Evolutionary conservation across 2,888 invertebrate genomes (phyloP).

Genomic region (Tenthredo mesomela): DNA sequence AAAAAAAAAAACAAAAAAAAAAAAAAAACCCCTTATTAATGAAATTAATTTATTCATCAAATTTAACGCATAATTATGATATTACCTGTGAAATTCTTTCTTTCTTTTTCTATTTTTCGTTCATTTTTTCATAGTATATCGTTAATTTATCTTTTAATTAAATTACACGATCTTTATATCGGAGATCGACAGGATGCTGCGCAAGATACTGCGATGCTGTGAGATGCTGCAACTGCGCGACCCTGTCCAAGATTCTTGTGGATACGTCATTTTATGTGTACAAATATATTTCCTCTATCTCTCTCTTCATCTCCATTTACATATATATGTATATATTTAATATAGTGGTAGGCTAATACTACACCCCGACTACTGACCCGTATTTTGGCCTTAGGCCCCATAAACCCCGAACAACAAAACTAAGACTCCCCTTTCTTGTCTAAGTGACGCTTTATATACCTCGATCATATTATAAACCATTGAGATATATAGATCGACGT

Average conservation of each 20-base stretch:
- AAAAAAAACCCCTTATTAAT: no score
- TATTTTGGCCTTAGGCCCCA: conserved; percentile 23
- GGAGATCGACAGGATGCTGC: not conserved
- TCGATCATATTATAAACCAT: not conserved
- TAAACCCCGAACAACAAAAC: conserved; percentile 18
- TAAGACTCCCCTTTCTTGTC: conserved; percentile 17
- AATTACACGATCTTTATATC: not conserved
- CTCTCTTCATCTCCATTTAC: not conserved
- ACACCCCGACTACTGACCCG: not conserved
- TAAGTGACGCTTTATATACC: not conserved
- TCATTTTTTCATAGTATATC: no score
- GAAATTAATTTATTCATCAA: not conserved
- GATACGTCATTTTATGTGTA: not conserved
- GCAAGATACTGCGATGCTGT: not conserved
- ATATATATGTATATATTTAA: not conserved
- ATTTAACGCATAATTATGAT: not conserved
- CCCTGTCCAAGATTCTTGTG: not conserved
- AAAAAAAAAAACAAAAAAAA: no score
- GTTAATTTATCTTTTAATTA: not conserved
- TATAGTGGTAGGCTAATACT: not conserved
- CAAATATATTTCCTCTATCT: not conserved
- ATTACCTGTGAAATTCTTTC: not conserved
- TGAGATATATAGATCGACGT: not conserved
- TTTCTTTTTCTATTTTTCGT: not conserved
- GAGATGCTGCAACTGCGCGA: not conserved